phyloP scores from a whole-genome alignment of 1,140 invertebrate genomes.

The Sipha flava region DNA sequence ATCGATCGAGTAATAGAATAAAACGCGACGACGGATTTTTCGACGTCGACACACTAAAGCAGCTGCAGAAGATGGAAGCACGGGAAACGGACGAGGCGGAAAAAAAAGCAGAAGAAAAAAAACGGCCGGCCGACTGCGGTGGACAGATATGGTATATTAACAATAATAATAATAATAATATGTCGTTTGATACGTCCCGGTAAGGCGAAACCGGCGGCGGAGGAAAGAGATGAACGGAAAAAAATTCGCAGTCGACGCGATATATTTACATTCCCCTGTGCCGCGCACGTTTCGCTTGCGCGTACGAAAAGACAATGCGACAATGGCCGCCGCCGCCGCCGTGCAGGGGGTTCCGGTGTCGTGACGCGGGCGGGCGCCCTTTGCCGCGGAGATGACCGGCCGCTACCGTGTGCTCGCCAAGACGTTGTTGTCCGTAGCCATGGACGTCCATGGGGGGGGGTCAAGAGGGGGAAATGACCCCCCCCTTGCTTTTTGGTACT shows the following conservation, averaged over 20 bases:
- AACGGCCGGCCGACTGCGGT: background rate
- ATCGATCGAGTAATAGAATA: background rate
- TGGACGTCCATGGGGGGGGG: too few relatives aligned
- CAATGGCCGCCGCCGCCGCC: background rate
- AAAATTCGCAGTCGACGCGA: background rate
- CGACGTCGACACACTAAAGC: background rate
- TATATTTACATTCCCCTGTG: background rate
- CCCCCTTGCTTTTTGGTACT: too few relatives aligned
- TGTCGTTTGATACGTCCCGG: background rate
- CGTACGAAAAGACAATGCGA: background rate
- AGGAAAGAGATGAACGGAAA: background rate
- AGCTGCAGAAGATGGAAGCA: too few relatives aligned
- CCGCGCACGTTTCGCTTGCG: background rate
- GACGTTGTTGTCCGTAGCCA: too few relatives aligned
- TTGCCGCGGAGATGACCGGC: background rate
- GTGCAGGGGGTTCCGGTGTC: background rate
- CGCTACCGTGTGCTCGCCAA: too few relatives aligned
- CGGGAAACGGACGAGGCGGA: too few relatives aligned
- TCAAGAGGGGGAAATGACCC: too few relatives aligned
- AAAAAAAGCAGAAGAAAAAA: background rate
- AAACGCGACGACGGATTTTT: too few relatives aligned
- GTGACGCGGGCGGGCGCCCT: conserved; percentile 3
- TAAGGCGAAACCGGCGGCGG: background rate
- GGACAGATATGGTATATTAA: background rate
- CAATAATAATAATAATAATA: background rate